Conservation (phyloP, 2,888 invertebrate species). For the Odontothrips loti region DNA sequence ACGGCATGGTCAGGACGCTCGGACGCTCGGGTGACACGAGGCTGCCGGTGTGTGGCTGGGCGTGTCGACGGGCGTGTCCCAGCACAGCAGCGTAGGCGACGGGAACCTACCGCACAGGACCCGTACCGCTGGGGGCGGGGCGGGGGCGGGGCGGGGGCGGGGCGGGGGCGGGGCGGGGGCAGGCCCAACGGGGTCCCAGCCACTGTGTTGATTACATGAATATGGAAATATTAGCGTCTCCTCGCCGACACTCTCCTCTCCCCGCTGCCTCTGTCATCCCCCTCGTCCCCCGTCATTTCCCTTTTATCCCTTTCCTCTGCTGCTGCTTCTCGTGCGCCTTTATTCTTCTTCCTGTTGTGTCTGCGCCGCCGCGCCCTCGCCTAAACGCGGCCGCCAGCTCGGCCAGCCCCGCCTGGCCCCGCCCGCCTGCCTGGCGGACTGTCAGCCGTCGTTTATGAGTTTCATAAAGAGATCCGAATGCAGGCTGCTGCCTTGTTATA, state of each 20-base stretch:
- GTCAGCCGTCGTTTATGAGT: background rate
- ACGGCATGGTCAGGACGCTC: too few relatives aligned
- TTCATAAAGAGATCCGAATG: background rate
- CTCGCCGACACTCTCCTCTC: background rate
- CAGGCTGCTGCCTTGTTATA: background rate
- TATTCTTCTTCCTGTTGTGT: too few relatives aligned
- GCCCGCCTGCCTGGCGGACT: background rate
- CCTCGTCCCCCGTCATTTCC: background rate
- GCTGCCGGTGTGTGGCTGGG: too few relatives aligned
- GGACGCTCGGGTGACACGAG: too few relatives aligned
- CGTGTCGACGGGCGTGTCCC: too few relatives aligned
- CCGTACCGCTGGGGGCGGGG: background rate
- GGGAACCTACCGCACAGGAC: background rate
- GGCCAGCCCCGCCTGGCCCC: too few relatives aligned
- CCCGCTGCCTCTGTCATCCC: background rate
- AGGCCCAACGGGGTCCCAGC: background rate
- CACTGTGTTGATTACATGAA: constrained; percentile 22
- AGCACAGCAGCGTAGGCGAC: too few relatives aligned
- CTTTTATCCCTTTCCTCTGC: background rate
- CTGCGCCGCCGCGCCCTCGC: too few relatives aligned
- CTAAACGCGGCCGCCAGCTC: too few relatives aligned
- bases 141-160: background rate
- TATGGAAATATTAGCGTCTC: constrained; percentile 17
- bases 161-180: background rate
- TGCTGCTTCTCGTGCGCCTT: too few relatives aligned